phyloP scores from a whole-genome alignment of 2,797 vertebrate species.

The Eulemur mongoz region DNA sequence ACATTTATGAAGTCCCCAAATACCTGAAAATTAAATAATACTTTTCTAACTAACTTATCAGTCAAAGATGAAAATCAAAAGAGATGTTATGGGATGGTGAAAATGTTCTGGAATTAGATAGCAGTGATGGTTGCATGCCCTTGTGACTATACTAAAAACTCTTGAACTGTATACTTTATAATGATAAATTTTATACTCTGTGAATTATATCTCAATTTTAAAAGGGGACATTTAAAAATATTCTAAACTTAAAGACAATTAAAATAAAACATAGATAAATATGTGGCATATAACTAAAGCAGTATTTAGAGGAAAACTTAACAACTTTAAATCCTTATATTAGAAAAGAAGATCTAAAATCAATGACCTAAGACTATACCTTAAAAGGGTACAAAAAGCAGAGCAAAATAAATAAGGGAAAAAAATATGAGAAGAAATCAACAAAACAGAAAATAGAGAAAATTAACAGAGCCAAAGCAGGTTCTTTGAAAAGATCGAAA shows the following conservation, averaged over 20 bases:
- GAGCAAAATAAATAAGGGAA: not conserved
- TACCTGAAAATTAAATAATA: not conserved
- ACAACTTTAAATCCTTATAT: not conserved
- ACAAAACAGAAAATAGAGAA: not conserved
- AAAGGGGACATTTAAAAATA: not conserved
- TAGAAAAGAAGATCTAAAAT: not conserved
- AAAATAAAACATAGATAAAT: not conserved
- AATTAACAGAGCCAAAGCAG: not conserved
- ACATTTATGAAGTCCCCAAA: not conserved
- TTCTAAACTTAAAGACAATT: not conserved
- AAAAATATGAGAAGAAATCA: not conserved
- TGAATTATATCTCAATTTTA: not conserved
- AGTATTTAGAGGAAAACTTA: not conserved
- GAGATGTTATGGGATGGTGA: not conserved
- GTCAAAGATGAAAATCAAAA: not conserved
- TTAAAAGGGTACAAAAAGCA: not conserved
- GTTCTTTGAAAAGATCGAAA: not conserved
- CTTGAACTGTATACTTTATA: not conserved
- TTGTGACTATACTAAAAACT: not conserved
- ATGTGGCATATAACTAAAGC: not conserved
- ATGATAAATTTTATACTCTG: not conserved
- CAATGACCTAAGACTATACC: not conserved
- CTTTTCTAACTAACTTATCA: not conserved
- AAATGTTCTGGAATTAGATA: not conserved
- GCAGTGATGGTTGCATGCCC: no score